Evolutionary conservation across 2,888 invertebrate species (phyloP).

Genomic region (Nephrotoma flavescens): DNA sequence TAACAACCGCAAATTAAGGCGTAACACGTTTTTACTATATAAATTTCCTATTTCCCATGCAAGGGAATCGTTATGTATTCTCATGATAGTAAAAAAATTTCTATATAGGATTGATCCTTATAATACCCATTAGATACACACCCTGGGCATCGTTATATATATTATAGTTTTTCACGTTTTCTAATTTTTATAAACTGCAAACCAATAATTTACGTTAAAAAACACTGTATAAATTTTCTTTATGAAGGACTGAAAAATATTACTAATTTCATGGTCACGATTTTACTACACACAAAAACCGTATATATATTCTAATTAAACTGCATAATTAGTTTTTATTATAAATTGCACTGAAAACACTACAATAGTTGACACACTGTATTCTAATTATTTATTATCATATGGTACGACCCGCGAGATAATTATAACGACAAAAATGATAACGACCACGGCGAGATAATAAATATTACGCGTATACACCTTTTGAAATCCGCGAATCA

Average conservation of each 20-base stretch:
- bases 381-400: neutral
- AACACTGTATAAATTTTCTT: neutral
- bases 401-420: neutral
- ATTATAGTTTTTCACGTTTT: neutral
- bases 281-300: neutral
- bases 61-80: neutral
- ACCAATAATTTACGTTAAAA: neutral
- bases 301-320: neutral
- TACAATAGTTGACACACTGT: neutral
- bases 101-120: neutral
- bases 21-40: neutral
- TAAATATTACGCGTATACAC: neutral
- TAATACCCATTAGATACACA: neutral
- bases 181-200: neutral
- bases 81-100: neutral
- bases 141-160: constrained; percentile 4
- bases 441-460: neutral
- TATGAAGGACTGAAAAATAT: neutral
- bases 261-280: neutral
- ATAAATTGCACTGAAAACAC: neutral
- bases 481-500: neutral
- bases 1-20: neutral
- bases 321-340: neutral
- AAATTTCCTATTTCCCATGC: neutral
- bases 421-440: neutral